Evolutionary conservation across 23 tunicate genomes (phyloP), one percentile per base, ranked within the genome.

Genomic region (Ascidia mentula): DNA sequence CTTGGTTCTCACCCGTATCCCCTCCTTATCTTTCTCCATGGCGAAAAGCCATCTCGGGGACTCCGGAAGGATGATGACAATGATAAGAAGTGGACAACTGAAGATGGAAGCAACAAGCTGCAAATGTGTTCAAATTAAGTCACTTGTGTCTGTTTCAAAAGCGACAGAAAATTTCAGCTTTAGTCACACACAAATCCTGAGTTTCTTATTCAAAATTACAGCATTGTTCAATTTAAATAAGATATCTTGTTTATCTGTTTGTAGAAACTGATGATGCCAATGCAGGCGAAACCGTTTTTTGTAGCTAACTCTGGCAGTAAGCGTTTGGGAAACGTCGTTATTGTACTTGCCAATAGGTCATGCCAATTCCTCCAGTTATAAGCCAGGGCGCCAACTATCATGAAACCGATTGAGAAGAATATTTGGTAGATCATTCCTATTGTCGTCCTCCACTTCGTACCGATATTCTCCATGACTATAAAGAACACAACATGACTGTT

Each of bases 311-410:
- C n/a, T n/a, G n/a, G n/a, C n/a, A n/a, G n/a, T n/a, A n/a, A n/a
- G n/a, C n/a, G n/a, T n/a, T n/a, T n/a, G n/a, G n/a, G n/a, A n/a
- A n/a, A n/a, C n/a, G n/a, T n/a, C n/a, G n/a, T n/a, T n/a, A n/a
- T n/a, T n/a, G n/a, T n/a, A n/a, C 74, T 40, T 31, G 72, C 89
- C 89, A 85, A 71, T 15, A 72, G 46, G 13, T 78, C 83, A 36
- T 79, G 83, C 89, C 89, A 85, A 59, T 85, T 78, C 46, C 80
- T 78, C 79, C 83, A 85, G 59, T 72, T 28, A 42, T 70, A 85
- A 30, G 83, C 83, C n/a, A 85, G 0, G 32, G 83, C 89, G 0
- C 69, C 33, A 65, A 81, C 32, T 13, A 76, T 76, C 82, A 87
- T 81, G 72, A 37, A 81, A 0, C 92, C 92, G 28, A 87, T n/a